Conservation (phyloP, 53 echinoderm and acorn worm species). For the Luidia sarsii region DNA sequence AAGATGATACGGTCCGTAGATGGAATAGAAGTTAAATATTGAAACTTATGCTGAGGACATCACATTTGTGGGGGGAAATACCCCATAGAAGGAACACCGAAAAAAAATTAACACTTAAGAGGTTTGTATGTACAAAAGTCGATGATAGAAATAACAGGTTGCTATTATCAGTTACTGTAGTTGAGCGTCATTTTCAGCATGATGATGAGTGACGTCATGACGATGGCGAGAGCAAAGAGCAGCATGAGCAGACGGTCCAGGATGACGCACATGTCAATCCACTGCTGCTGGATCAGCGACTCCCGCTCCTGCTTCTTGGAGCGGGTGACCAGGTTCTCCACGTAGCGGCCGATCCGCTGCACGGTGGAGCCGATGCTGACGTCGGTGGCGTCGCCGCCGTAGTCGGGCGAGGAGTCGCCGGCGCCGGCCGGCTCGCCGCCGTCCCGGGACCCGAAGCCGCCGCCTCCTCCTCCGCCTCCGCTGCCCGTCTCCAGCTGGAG, state of each 20-base stretch:
- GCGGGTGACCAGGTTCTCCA: constrained; percentile 57
- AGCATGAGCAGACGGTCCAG: constrained; percentile 76
- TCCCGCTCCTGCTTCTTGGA: constrained; percentile 42
- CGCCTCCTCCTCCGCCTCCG: neutral
- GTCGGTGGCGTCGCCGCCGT: constrained; percentile 67
- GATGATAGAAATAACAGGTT: too few relatives aligned
- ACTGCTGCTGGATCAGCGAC: constrained; percentile 72
- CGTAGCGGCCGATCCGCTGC: constrained; percentile 72
- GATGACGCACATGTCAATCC: constrained; percentile 88
- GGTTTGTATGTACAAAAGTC: too few relatives aligned
- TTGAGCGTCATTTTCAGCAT: constrained; percentile 61
- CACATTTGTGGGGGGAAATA: too few relatives aligned
- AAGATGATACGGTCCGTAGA: too few relatives aligned
- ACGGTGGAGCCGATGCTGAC: constrained; percentile 72
- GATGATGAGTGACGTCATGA: constrained; percentile 59
- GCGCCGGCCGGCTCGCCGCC: neutral
- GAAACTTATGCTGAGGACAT: too few relatives aligned
- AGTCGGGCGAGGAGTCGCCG: constrained; percentile 41
- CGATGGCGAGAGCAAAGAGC: constrained; percentile 58
- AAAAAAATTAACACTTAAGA: too few relatives aligned
- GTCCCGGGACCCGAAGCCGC: neutral
- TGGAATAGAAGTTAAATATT: too few relatives aligned
- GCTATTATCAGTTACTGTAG: too few relatives aligned
- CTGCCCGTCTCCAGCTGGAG: constrained; percentile 44
- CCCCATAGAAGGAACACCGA: too few relatives aligned